Evolutionary conservation across 2,888 invertebrate genomes (phyloP), one percentile per base, ranked within the genome.

Genomic region (Phaonia tiefii): DNA sequence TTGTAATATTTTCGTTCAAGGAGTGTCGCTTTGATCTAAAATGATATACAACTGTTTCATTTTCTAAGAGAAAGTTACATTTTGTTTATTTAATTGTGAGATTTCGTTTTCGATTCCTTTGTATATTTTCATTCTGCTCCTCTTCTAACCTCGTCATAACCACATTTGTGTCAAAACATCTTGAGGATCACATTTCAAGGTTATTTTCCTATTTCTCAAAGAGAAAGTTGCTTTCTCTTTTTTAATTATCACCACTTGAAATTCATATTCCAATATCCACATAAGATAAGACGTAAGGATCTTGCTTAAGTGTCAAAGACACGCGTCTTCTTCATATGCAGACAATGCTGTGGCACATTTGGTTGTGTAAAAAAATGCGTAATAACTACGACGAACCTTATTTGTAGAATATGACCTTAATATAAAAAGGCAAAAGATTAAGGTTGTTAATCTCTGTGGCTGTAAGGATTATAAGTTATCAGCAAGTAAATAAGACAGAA

Each of bases 211-310:
- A 22, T 22, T 39, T 37, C n/a, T 3, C 49, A 65, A 54, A 37
- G 75, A 56, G 70, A 75, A 70, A 76, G 75, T 54, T 54, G 25
- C 70, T 76, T 76, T 70, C 75, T 76, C 75, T 76, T 76, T 65
- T 69, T 65, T 54, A 44, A 54, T 70, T 70, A 69, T 69, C 44
- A 65, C 63, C 60, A 70, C 63, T 70, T 76, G 63, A 70, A 42
- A 63, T 20, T 11, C 51, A 17, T 49, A 2, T 8, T 8, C 17
- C 31, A 31, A 15, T 67, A 37, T 58, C 13, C 13, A 10, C 11
- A 17, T 31, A 31, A 31, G 4, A 31, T 10, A 17, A 58, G 39
- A 60, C 25, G 37, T 11, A 69, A 39, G 67, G 67, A 51, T 22
- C 20, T 69, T 69, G 4, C 20, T 71, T 22, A 22, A 1, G 25